These are phyloP conservation scores for Drosophila borborema DNA, from an alignment of 2,888 invertebrate species.

Conservation along the genomic window DNA sequence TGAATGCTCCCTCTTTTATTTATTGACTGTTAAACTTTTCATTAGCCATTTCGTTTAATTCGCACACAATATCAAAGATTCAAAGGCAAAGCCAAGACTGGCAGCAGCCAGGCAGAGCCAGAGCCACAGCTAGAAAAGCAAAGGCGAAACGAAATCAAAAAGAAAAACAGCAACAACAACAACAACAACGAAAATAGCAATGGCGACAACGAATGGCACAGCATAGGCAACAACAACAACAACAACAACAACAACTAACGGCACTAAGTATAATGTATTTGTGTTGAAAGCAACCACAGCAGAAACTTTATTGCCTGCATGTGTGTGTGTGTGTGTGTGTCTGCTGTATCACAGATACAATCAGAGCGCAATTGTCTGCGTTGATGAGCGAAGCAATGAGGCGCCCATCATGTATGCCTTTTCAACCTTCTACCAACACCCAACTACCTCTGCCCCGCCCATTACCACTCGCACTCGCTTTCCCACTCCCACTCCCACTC, in stretches of 20 bases:
- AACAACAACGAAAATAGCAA: conserved; percentile 28
- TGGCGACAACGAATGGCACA: conserved; percentile 46
- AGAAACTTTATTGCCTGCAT: conserved; percentile 69
- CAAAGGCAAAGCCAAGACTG: conserved; percentile 47
- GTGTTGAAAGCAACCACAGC: conserved; percentile 76
- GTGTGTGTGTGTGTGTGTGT: conserved; percentile 19
- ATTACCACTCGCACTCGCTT: not conserved
- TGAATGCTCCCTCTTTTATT: conserved; percentile 61
- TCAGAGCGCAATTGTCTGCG: conserved; percentile 77
- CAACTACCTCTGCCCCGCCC: not conserved
- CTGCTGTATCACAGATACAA: conserved; percentile 66
- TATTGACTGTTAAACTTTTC: conserved; percentile 81
- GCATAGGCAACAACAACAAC: conserved; percentile 28
- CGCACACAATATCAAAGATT: conserved; percentile 76
- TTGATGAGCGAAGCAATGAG: conserved; percentile 69
- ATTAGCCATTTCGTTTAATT: conserved; percentile 81
- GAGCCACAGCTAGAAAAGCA: conserved; percentile 19
- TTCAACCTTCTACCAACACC: conserved; percentile 10
- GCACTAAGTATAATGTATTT: conserved; percentile 79
- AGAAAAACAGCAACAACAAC: conserved; percentile 9
- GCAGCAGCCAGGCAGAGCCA: conserved; percentile 3
- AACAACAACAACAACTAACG: conserved; percentile 44
- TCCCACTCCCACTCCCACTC: not conserved
- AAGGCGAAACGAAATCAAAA: conserved; percentile 17
- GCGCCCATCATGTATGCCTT: conserved; percentile 48